Evolutionary conservation across 2,888 invertebrate species (phyloP).

Genomic region (Drosophila austrosaltans): DNA sequence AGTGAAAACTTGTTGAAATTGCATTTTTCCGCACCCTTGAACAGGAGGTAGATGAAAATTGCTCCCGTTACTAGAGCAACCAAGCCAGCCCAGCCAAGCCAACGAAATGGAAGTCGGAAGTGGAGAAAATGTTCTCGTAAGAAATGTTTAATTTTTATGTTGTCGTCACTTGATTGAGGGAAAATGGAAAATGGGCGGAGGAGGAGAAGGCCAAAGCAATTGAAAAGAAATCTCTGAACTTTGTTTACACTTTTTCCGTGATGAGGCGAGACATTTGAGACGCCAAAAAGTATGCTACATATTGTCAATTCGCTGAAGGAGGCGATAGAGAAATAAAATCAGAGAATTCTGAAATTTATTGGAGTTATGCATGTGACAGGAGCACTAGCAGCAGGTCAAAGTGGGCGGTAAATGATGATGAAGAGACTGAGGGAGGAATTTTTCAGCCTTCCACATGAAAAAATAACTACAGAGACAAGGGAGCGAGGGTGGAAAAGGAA

Average conservation of each 20-base stretch:
- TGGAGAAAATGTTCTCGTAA: constrained; percentile 50
- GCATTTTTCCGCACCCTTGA: constrained; percentile 80
- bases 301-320: constrained; percentile 14
- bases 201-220: constrained; percentile 9
- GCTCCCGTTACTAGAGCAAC: constrained; percentile 62
- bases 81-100: constrained; percentile 45
- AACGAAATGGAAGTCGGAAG: constrained; percentile 51
- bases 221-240: constrained; percentile 53
- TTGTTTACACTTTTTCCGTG: constrained; percentile 58
- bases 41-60: constrained; percentile 62
- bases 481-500: constrained; percentile 22
- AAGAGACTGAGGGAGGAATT: constrained; percentile 40
- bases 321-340: constrained; percentile 6
- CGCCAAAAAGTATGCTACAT: constrained; percentile 44
- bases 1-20: constrained; percentile 78
- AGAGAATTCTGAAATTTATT: constrained; percentile 21
- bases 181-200: not conserved
- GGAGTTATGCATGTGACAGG: constrained; percentile 38
- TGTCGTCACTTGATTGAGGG: constrained; percentile 54
- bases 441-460: constrained; percentile 60
- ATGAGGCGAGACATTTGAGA: constrained; percentile 10
- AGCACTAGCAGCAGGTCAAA: not conserved
- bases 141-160: constrained; percentile 75
- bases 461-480: constrained; percentile 43
- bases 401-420: not conserved